Percentiles rank a stretch among this genome's conserved stretches.
Evolutionary conservation across 1,140 invertebrate genomes (phyloP).

Genomic region (Drosophila neocordata): DNA sequence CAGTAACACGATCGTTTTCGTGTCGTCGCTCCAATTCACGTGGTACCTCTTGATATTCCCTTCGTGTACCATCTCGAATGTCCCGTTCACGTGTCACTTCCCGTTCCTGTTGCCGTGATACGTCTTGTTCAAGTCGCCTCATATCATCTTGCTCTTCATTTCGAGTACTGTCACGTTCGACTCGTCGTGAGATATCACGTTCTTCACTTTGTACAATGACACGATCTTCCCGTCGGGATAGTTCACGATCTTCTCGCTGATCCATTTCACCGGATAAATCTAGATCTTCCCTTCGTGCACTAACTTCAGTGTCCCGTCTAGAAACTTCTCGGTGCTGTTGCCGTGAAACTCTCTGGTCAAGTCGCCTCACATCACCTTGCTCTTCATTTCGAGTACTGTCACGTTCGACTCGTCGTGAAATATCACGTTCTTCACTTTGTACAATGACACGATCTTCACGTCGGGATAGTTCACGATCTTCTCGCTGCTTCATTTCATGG

Average conservation of each 20-base stretch:
- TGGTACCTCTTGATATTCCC: background rate
- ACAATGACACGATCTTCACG: background rate
- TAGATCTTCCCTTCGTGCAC: background rate
- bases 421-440: too few species aligned
- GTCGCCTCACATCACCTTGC: background rate
- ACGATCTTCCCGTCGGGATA: conserved; percentile 12
- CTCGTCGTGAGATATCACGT: background rate
- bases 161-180: background rate
- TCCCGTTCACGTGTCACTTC: background rate
- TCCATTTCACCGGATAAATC: background rate
- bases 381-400: background rate
- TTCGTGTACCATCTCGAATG: too few species aligned
- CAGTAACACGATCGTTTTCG: background rate
- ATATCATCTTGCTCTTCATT: too few species aligned
- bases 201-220: background rate
- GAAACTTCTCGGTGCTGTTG: background rate
- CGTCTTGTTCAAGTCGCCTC: background rate
- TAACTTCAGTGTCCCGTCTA: background rate
- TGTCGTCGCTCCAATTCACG: background rate
- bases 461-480: background rate
- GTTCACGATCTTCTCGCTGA: background rate
- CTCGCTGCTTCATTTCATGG: background rate
- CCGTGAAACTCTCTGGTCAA: background rate
- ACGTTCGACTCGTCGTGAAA: background rate
- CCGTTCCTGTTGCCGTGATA: background rate